Conservation (phyloP, 2,888 invertebrate species). For the Hyalella azteca region DNA sequence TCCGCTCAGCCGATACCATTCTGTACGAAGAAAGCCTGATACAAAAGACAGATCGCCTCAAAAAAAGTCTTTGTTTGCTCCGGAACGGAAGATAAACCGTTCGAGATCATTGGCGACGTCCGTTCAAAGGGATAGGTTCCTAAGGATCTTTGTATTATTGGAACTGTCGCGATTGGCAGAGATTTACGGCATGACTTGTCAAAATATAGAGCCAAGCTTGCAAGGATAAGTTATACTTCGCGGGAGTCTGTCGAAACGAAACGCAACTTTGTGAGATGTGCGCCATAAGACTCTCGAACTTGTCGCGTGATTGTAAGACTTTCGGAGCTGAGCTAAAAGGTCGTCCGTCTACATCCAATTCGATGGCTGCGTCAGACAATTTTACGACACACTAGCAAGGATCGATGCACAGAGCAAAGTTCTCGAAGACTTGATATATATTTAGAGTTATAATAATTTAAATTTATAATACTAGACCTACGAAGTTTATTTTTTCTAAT, state of each 20-base stretch:
- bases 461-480: too few relatives aligned
- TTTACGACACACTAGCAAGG: too few relatives aligned
- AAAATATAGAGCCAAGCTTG: slow-evolving; percentile 9
- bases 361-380: too few relatives aligned
- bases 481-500: too few relatives aligned
- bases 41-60: slow-evolving; percentile 16
- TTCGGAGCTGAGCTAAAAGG: too few relatives aligned
- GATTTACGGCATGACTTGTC: slow-evolving; percentile 23
- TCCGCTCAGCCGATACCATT: slow-evolving; percentile 26
- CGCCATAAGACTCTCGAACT: background rate
- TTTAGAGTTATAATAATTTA: too few relatives aligned
- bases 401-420: too few relatives aligned
- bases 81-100: slow-evolving; percentile 21
- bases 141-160: slow-evolving; percentile 30
- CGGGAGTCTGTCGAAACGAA: background rate
- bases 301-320: background rate
- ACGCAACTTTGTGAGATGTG: background rate
- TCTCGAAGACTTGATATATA: too few relatives aligned
- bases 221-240: background rate
- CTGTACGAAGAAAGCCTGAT: slow-evolving; percentile 1
- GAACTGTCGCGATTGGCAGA: background rate
- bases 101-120: background rate
- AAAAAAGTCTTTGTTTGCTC: slow-evolving; percentile 19
- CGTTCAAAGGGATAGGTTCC: slow-evolving; percentile 27
- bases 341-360: too few relatives aligned